Evolutionary conservation across 2,113 vertebrate species (phyloP).

Genomic region (Megatriorchis doriae): DNA sequence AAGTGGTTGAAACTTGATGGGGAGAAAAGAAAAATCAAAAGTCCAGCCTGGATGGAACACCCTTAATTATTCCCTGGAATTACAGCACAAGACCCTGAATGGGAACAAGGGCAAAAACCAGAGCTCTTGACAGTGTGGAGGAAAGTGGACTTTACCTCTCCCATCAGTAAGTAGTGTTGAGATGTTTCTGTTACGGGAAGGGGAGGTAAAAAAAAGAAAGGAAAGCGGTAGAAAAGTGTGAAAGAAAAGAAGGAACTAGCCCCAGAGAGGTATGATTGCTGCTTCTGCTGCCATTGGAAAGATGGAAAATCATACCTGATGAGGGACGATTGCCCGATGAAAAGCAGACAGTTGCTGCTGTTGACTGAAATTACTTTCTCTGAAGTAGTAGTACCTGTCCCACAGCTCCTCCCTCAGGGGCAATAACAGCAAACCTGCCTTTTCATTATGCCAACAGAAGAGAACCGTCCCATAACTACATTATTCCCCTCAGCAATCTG

Average conservation of each 20-base stretch:
- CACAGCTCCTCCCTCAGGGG: background rate
- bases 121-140: accelerated
- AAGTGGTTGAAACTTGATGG: conserved; percentile 12
- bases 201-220: accelerated
- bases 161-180: background rate
- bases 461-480: background rate
- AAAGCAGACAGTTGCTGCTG: background rate
- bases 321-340: background rate
- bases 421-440: background rate
- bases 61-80: background rate
- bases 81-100: background rate
- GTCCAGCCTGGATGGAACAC: background rate
- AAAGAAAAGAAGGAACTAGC: background rate
- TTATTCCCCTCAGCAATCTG: background rate
- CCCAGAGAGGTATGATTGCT: background rate
- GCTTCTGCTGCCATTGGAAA: background rate
- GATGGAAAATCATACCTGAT: background rate
- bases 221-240: accelerated
- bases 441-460: background rate
- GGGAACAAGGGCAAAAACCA: background rate
- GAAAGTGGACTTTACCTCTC: background rate
- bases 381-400: background rate
- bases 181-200: background rate
- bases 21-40: background rate
- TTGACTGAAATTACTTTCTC: background rate